Conservation (phyloP, 2,888 invertebrate species). For the Muschampia plurimacula region DNA sequence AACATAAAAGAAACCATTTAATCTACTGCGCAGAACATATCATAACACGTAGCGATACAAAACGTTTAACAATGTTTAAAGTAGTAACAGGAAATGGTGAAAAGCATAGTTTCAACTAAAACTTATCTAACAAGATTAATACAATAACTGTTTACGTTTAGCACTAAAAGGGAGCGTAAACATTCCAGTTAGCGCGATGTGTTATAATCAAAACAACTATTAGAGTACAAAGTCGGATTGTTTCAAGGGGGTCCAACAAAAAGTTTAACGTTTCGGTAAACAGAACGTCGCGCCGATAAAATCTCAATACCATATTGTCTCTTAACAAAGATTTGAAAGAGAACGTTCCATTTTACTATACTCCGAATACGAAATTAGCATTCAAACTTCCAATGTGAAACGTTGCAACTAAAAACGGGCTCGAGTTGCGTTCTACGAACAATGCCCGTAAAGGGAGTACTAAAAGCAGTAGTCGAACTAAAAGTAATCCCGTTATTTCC, state of each 20-base stretch:
- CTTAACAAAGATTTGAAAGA: conserved; percentile 19
- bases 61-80: neutral
- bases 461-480: conserved; percentile 26
- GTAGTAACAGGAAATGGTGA: neutral
- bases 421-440: conserved; percentile 19
- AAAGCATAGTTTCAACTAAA: conserved; percentile 3
- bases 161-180: conserved; percentile 6
- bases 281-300: conserved; percentile 19
- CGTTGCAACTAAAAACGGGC: conserved; percentile 18
- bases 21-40: neutral
- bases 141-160: conserved; percentile 25
- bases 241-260: conserved; percentile 31
- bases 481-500: conserved; percentile 29
- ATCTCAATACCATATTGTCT: conserved; percentile 30
- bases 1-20: neutral
- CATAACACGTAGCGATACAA: conserved; percentile 4
- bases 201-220: conserved; percentile 19
- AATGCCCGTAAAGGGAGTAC: conserved; percentile 35
- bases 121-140: neutral
- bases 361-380: conserved; percentile 22
- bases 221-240: neutral
- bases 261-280: conserved; percentile 34
- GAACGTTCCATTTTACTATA: conserved; percentile 17
- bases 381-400: conserved; percentile 11
- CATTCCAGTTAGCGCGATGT: conserved; percentile 14